phyloP scores from a whole-genome alignment of 2,797 vertebrate genomes.

The Glyptemys insculpta region DNA sequence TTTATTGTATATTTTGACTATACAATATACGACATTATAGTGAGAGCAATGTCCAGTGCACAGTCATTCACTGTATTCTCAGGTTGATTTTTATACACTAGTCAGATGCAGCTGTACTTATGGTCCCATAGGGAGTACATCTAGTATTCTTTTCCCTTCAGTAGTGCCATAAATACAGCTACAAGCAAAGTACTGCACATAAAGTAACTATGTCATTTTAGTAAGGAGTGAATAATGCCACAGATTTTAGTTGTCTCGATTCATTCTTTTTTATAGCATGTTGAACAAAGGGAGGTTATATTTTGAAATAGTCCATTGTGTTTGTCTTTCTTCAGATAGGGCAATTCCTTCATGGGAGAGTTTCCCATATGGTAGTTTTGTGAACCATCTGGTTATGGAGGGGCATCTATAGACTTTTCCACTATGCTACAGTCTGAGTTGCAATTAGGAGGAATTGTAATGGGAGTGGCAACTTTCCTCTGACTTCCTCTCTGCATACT shows the following conservation, averaged over 20 bases:
- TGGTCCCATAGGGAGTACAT: conserved; percentile 38
- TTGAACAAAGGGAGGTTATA: conserved; percentile 40
- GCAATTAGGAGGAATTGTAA: background rate
- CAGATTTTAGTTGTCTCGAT: conserved; percentile 42
- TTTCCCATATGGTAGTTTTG: background rate
- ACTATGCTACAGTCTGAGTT: background rate
- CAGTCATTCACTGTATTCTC: conserved; percentile 33
- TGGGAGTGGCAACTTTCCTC: background rate
- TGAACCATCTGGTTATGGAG: conserved; percentile 15
- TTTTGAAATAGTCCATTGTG: conserved; percentile 21
- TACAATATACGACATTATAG: conserved; percentile 5
- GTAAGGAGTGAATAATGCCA: conserved; percentile 48
- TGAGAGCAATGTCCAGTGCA: conserved; percentile 8
- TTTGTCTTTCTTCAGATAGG: conserved; percentile 57
- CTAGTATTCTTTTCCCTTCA: conserved; percentile 64
- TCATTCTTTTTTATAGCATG: conserved; percentile 35
- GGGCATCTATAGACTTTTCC: rapidly evolving
- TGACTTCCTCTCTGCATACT: background rate
- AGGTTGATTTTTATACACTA: conserved; percentile 31
- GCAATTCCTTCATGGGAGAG: background rate
- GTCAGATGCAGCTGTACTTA: conserved; percentile 63
- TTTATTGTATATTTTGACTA: conserved; percentile 11
- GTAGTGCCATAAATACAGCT: conserved; percentile 66
- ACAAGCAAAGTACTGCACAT: conserved; percentile 59
- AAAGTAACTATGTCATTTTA: conserved; percentile 61